These are phyloP conservation scores for Micromesistius poutassou DNA, from an alignment of 2,797 vertebrate genomes.

Conservation along the genomic window DNA sequence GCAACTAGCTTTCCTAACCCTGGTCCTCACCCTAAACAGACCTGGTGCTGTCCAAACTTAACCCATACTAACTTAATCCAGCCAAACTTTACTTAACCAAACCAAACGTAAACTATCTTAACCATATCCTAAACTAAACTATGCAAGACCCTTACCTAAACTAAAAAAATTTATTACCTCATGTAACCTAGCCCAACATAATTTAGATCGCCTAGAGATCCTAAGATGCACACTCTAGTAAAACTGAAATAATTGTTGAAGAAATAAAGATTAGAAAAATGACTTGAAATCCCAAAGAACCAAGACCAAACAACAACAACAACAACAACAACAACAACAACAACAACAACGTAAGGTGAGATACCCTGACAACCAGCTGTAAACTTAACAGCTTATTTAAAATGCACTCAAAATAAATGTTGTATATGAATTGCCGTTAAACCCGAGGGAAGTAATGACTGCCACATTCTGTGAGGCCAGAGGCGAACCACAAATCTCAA, in stretches of 20 bases:
- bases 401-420: slow-evolving; percentile 22
- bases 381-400: slow-evolving; percentile 18
- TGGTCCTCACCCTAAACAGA: not conserved
- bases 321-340: not conserved
- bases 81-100: not conserved
- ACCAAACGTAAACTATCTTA: not conserved
- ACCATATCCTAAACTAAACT: not conserved
- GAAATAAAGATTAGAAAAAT: too few relatives aligned
- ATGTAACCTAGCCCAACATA: not conserved
- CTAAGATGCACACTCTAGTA: not conserved
- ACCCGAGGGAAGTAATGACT: slow-evolving; percentile 38
- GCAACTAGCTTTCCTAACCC: not conserved
- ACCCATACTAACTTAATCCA: not conserved
- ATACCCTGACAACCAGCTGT: slow-evolving; percentile 15
- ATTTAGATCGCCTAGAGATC: not conserved
- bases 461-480: slow-evolving; percentile 43
- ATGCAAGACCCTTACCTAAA: not conserved
- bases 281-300: not conserved
- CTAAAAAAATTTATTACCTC: too few relatives aligned
- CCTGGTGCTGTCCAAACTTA: not conserved
- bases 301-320: not conserved
- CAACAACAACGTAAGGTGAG: not conserved
- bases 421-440: slow-evolving; percentile 34
- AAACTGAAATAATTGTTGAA: not conserved
- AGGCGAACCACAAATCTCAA: slow-evolving; percentile 41